Conservation (phyloP, 2,797 vertebrate genomes). For the Takifugu rubripes region DNA sequence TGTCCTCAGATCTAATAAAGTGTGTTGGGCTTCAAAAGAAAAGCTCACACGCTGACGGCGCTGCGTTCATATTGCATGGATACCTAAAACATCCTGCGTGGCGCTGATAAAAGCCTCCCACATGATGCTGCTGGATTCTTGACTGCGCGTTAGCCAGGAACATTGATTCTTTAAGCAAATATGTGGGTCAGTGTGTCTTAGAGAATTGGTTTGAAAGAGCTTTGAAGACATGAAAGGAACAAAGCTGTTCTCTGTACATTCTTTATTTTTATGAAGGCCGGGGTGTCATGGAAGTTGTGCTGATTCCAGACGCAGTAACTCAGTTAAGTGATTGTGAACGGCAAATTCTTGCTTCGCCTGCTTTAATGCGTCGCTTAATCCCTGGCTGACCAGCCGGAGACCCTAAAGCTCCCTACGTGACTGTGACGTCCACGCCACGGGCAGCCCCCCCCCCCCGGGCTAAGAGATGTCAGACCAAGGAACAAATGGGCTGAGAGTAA, state of each 20-base stretch:
- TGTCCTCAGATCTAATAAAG: slow-evolving; percentile 12
- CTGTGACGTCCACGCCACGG: no score
- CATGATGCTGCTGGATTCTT: slow-evolving; percentile 7
- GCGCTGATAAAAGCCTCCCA: slow-evolving; percentile 28
- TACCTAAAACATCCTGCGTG: slow-evolving; percentile 29
- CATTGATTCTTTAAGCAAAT: neutral
- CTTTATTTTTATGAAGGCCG: slow-evolving; percentile 1
- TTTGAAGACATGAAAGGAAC: neutral
- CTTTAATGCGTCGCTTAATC: slow-evolving; percentile 13
- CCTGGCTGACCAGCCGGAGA: slow-evolving; percentile 14
- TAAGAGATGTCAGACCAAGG: slow-evolving; percentile 45
- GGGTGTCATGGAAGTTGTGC: slow-evolving; percentile 19
- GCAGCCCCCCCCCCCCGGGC: slow-evolving; percentile 31
- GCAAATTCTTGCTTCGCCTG: slow-evolving; percentile 44
- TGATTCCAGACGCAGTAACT: slow-evolving; percentile 16
- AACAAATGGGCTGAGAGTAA: slow-evolving; percentile 25
- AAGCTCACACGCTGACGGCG: slow-evolving; percentile 22
- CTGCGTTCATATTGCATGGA: slow-evolving; percentile 42
- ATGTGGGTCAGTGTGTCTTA: neutral
- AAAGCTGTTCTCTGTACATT: neutral
- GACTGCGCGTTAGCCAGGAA: slow-evolving; percentile 8
- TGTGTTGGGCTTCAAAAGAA: slow-evolving; percentile 44
- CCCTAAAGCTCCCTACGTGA: neutral
- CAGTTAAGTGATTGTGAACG: slow-evolving; percentile 48
- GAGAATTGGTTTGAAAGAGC: neutral